Evolutionary conservation across 2,888 invertebrate species (phyloP), one percentile per base, ranked within the genome.

Genomic region (Spisula solida): DNA sequence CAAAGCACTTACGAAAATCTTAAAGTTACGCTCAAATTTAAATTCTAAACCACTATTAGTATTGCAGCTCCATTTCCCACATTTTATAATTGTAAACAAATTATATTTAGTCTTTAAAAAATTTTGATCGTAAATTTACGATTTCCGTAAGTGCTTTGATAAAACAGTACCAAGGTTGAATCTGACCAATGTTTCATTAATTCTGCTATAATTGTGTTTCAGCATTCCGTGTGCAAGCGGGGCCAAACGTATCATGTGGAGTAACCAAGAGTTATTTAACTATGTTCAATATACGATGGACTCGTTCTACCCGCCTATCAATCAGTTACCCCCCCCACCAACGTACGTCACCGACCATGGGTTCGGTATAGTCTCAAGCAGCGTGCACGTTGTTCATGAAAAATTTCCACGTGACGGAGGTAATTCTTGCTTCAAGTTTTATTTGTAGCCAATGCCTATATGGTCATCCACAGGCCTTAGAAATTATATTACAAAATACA

Each of bases 241-340:
- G 2, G 56, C 12, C 0, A 81, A 81, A 31, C n/a, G 25, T 12
- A 48, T 51, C 12, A 48, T 66, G 10, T 88, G 87, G 87, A 70
- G 66, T 48, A 88, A 88, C 31, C 87, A 88, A n/a, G 84, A 80
- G n/a, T 81, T 84, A 51, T 84, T 88, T n/a, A 88, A 88, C 34
- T 88, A 81, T 41, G 84, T 80, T 6, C 31, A 83, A 5, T 88
- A 84, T 51, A 31, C 80, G 25, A 66, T 88, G 47, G 51, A 20
- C 6, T 88, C 87, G 14, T 25, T 16, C 10, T 81, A 83, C 25
- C 66, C 83, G 29, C 56, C 79, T 12, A 20, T 83, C 12, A 66
- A 60, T 12, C 86, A 86, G 34, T 29, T 83, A 47, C 86, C 89
- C 5, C 83, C 86, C 0, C 31, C 51, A 18, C 84, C 83, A 4